Evolutionary conservation across 2,797 vertebrate genomes (phyloP).

Genomic region (Alectoris magna): DNA sequence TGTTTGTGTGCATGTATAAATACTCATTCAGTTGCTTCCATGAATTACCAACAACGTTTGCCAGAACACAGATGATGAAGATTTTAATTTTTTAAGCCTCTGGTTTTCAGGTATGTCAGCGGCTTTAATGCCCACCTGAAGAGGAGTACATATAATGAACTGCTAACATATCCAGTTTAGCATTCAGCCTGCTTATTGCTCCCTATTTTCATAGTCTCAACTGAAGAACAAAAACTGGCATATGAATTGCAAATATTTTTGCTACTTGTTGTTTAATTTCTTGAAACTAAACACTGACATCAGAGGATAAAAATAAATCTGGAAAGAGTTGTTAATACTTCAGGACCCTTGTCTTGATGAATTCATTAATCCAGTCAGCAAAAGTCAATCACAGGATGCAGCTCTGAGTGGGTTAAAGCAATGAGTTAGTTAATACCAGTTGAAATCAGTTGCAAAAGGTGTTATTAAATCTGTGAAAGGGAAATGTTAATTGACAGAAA

Average conservation of each 20-base stretch:
- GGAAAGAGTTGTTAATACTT: conserved; percentile 42
- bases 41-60: background rate
- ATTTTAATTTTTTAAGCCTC: background rate
- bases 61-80: background rate
- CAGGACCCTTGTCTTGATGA: conserved; percentile 23
- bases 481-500: conserved; percentile 28
- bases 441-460: conserved; percentile 51
- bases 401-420: background rate
- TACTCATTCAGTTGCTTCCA: background rate
- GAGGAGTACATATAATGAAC: background rate
- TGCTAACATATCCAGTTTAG: background rate
- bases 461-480: conserved; percentile 33
- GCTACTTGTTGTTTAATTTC: conserved; percentile 43
- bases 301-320: conserved; percentile 49
- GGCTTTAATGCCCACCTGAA: conserved; percentile 19
- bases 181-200: conserved; percentile 10
- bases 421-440: conserved; percentile 31
- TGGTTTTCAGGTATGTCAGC: background rate
- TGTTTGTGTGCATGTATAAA: background rate
- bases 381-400: background rate
- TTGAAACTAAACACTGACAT: conserved; percentile 55
- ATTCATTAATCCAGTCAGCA: conserved; percentile 37
- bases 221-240: conserved; percentile 22
- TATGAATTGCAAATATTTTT: conserved; percentile 67
- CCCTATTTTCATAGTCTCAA: background rate